phyloP scores from a whole-genome alignment of 2,888 invertebrate genomes.

The Drosophila kambysellisi region DNA sequence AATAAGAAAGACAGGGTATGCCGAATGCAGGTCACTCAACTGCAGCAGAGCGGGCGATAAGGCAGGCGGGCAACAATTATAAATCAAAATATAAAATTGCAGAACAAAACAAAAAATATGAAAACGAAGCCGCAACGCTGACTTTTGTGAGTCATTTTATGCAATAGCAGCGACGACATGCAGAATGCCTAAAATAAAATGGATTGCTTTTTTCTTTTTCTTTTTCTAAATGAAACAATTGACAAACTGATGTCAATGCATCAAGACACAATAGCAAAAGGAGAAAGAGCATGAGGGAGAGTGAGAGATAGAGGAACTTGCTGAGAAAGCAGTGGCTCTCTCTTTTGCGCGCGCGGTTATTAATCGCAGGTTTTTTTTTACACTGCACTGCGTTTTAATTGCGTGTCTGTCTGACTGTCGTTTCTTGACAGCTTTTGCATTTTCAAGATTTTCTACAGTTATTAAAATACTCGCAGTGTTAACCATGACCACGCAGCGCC shows the following conservation, averaged over 20 bases:
- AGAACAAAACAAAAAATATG: slow-evolving; percentile 58
- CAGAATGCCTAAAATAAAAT: slow-evolving; percentile 24
- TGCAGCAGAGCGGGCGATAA: slow-evolving; percentile 12
- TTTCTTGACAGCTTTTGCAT: slow-evolving; percentile 65
- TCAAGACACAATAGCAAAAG: slow-evolving; percentile 38
- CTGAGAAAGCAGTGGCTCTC: not conserved
- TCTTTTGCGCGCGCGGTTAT: slow-evolving; percentile 11
- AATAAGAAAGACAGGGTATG: slow-evolving; percentile 22
- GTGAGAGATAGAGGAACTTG: slow-evolving; percentile 9
- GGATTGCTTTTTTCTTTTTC: slow-evolving; percentile 47
- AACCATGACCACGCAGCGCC: slow-evolving; percentile 66
- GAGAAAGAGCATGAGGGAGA: slow-evolving; percentile 13
- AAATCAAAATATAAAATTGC: slow-evolving; percentile 30
- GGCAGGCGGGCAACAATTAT: slow-evolving; percentile 4
- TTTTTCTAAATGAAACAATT: slow-evolving; percentile 40
- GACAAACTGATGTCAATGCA: slow-evolving; percentile 55
- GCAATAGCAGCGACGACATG: slow-evolving; percentile 51
- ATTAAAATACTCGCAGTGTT: slow-evolving; percentile 57
- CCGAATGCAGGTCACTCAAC: slow-evolving; percentile 61
- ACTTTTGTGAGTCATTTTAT: slow-evolving; percentile 74
- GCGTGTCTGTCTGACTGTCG: slow-evolving; percentile 42
- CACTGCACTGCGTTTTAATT: slow-evolving; percentile 57
- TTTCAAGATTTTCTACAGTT: slow-evolving; percentile 67
- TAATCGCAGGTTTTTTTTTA: slow-evolving; percentile 48
- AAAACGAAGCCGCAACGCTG: slow-evolving; percentile 44